Base-by-base conservation (phyloP, 2,888 invertebrate genomes). In the Tipula lateralis region DNA sequence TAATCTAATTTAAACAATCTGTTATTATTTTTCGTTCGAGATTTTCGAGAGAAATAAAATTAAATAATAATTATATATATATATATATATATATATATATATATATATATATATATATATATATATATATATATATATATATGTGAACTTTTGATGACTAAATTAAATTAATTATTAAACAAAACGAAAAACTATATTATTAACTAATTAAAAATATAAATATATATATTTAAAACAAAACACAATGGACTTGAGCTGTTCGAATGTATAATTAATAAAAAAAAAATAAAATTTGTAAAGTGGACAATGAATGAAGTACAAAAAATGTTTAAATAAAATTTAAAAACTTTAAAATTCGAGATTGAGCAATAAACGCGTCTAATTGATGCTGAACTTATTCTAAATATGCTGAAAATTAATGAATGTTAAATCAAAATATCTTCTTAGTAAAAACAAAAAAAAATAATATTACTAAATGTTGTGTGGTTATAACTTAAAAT, bases 21-120 rank as follows among this genome's bases (percentile, higher is more conserved):
- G 66, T 66, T 66, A 66, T 50, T 39, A 50, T 66, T 19, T 24
- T 66, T 66, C 66, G 66, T 66, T 66, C 66, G 66, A 66, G 66
- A 66, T 66, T 66, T 66, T 66, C 66, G 66, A 66, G 66, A 66
- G 66, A 66, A 66, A 66, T 66, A 66, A 66, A 66, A 24, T 66
- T 66, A 24, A 9, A 24, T 66, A 66, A 66, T 66, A 24, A 24
- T 66, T 44, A 24, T 66, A 66, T 44, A 44, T 44, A 44, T 6
- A 44, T 44, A 44, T 44, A 44, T n/a, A 44, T 44, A 44, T 44
- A 44, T 44, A 44, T 44, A 44, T 44, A 44, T 44, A 44, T 44
- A 44, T 2, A 44, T 44, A 44, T 44, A 16, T 44, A 44, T 44
- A 44, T 44, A 44, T 44, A 44, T 44, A 16, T 44, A 44, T 44